Evolutionary conservation across 2,113 vertebrate genomes (phyloP).

Genomic region (Apistogramma diplotaenia): DNA sequence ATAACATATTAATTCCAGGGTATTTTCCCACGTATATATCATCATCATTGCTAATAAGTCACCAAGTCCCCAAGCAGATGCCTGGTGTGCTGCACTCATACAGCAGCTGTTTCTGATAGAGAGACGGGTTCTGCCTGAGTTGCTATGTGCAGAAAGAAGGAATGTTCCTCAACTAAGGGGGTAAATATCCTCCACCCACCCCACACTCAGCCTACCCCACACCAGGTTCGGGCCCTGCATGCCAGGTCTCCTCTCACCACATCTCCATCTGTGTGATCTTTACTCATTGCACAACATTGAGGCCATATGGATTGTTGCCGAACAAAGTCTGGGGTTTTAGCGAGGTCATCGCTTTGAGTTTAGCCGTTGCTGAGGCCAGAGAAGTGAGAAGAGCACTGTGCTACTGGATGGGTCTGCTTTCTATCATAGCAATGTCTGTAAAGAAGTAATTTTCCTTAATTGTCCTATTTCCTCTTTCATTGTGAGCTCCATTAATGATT

Average conservation of each 20-base stretch:
- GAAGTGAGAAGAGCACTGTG: conserved; percentile 29
- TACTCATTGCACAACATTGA: conserved; percentile 27
- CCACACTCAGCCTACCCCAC: background rate
- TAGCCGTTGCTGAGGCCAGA: conserved; percentile 35
- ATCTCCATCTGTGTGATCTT: conserved; percentile 27
- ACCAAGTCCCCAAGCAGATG: conserved; percentile 49
- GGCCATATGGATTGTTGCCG: conserved; percentile 40
- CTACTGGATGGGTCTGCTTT: conserved; percentile 63
- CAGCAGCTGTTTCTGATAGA: conserved; percentile 58
- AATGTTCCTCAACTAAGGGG: conserved; percentile 30
- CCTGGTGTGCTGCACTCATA: conserved; percentile 41
- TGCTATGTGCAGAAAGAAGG: conserved; percentile 36
- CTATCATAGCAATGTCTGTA: conserved; percentile 32
- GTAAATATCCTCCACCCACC: conserved; percentile 29
- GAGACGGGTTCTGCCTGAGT: conserved; percentile 54
- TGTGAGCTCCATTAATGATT: conserved; percentile 47
- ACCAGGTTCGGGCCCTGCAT: background rate
- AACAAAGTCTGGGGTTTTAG: conserved; percentile 26
- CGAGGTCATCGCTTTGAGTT: conserved; percentile 37
- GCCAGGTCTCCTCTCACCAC: conserved; percentile 14
- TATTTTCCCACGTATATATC: background rate
- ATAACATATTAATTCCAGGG: background rate
- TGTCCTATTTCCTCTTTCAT: conserved; percentile 42
- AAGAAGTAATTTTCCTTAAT: conserved; percentile 54
- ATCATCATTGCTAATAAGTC: background rate